phyloP scores from a whole-genome alignment of 2,113 vertebrate species.

The Tretioscincus oriximinensis region DNA sequence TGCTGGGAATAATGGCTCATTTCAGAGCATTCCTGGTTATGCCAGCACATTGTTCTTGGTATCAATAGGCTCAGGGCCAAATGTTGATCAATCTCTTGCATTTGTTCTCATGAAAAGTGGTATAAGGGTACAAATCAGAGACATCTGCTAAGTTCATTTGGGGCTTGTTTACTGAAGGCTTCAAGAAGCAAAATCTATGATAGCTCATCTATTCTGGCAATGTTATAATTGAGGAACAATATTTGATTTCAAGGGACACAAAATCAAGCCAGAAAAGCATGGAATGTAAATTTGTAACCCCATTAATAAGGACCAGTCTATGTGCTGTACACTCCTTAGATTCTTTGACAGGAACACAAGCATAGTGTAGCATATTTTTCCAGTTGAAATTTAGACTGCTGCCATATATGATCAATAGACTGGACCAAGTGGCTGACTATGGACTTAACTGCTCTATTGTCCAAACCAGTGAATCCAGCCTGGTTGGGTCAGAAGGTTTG shows the following conservation, averaged over 20 bases:
- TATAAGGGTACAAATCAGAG: conserved; percentile 52
- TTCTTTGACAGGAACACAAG: no score
- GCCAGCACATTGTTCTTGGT: not conserved
- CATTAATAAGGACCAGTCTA: not conserved
- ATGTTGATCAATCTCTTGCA: conserved; percentile 32
- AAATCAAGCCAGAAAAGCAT: conserved; percentile 15
- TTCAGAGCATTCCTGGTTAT: conserved; percentile 39
- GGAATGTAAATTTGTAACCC: not conserved
- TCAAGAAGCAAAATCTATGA: conserved; percentile 33
- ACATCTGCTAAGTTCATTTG: conserved; percentile 47
- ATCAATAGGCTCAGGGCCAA: conserved; percentile 27
- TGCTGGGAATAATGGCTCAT: conserved; percentile 38
- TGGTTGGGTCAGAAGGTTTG: no score
- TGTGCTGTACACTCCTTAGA: not conserved
- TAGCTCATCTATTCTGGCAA: conserved; percentile 47
- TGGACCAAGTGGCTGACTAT: no score
- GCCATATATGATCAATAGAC: no score
- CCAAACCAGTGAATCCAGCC: no score
- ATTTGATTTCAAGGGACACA: conserved; percentile 23
- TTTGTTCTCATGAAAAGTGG: conserved; percentile 39
- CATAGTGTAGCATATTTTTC: no score
- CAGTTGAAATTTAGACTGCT: no score
- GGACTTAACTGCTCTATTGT: no score
- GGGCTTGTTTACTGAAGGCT: conserved; percentile 50
- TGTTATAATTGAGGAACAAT: conserved; percentile 43